phyloP scores from a whole-genome alignment of 2,888 invertebrate species.

The Chloroclysta siterata region DNA sequence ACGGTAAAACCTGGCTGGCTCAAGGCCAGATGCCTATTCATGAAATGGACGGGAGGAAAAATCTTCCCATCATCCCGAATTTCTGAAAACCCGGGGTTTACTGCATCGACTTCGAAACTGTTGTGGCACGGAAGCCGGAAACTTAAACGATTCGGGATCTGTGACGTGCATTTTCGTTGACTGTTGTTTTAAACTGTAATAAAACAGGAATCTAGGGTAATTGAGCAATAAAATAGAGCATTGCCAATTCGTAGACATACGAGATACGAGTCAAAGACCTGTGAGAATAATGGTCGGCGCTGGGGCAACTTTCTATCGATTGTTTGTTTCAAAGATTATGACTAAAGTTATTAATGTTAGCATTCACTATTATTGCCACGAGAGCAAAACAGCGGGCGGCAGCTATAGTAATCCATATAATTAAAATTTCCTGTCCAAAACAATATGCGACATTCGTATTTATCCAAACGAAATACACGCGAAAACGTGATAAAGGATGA shows the following conservation, averaged over 20 bases:
- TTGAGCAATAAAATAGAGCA: constrained; percentile 33
- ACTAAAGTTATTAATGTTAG: no score
- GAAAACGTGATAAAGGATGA: constrained; percentile 48
- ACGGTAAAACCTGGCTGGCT: constrained; percentile 31
- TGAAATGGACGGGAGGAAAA: constrained; percentile 42
- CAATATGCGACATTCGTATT: constrained; percentile 31
- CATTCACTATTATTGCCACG: no score
- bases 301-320: neutral
- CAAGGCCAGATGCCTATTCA: constrained; percentile 35
- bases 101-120: constrained; percentile 39
- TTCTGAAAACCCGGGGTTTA: constrained; percentile 47
- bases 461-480: constrained; percentile 37
- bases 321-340: neutral
- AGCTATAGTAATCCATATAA: constrained; percentile 9
- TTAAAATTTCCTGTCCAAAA: constrained; percentile 28
- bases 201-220: constrained; percentile 31
- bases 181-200: constrained; percentile 36
- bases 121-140: constrained; percentile 30
- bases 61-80: constrained; percentile 43
- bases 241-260: constrained; percentile 23
- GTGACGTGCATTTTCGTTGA: constrained; percentile 28
- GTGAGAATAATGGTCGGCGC: constrained; percentile 6
- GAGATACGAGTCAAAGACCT: constrained; percentile 13
- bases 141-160: constrained; percentile 29
- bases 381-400: no score